Percentiles rank a stretch among this genome's conserved stretches.
Evolutionary conservation across 1,140 invertebrate species (phyloP).

Genomic region (Galleria mellonella): DNA sequence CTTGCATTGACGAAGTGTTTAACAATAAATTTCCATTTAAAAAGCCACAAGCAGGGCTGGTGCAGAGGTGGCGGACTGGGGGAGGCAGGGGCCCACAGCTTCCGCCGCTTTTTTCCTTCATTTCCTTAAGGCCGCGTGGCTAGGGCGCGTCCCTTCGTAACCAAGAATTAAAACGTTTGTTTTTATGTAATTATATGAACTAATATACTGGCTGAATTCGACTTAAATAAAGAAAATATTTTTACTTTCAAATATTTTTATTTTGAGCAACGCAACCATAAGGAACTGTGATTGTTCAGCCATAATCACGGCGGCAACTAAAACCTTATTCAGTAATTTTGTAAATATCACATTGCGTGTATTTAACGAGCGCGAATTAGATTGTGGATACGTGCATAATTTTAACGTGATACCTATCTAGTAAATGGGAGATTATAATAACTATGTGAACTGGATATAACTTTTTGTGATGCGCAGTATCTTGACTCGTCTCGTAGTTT

Average conservation of each 20-base stretch:
- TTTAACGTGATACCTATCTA: neutral
- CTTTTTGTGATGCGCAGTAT: too few relatives aligned
- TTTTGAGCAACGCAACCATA: too few relatives aligned
- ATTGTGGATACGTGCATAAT: neutral
- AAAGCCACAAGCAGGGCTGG: conserved; percentile 53
- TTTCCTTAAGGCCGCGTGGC: conserved; percentile 60
- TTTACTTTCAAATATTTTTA: too few relatives aligned
- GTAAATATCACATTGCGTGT: neutral
- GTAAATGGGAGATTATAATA: too few relatives aligned
- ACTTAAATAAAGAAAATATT: neutral
- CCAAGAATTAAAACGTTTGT: conserved; percentile 56
- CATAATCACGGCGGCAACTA: too few relatives aligned
- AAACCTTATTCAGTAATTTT: too few relatives aligned
- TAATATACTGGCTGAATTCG: conserved; percentile 3
- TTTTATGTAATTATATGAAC: conserved; percentile 7
- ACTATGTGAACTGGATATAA: too few relatives aligned
- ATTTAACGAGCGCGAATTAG: neutral
- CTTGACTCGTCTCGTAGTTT: too few relatives aligned
- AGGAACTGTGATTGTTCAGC: too few relatives aligned
- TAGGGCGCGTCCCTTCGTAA: conserved; percentile 38
- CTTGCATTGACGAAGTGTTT: conserved; percentile 65
- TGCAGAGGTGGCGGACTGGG: conserved; percentile 11
- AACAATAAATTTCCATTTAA: conserved; percentile 74
- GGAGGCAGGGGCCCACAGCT: conserved; percentile 28
- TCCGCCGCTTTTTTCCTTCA: conserved; percentile 70